Percentiles rank a stretch among this genome's conserved stretches.
These are phyloP conservation scores for Psittacula cyanocephala DNA, from an alignment of 2,113 vertebrate species.

Conservation along the genomic window DNA sequence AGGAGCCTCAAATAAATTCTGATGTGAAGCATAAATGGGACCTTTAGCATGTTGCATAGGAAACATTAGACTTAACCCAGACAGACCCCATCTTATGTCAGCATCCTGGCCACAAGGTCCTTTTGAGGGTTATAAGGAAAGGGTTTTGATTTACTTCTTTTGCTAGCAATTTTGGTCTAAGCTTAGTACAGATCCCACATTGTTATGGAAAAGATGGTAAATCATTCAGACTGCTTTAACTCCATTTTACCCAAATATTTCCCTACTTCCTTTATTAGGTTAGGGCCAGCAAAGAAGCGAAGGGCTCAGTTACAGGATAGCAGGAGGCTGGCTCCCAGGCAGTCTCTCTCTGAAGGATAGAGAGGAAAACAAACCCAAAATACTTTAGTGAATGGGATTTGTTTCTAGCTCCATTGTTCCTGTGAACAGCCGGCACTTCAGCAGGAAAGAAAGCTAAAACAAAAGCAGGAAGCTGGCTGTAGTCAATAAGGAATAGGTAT, in stretches of 20 bases:
- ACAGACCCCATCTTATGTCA: background rate
- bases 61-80: background rate
- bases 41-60: background rate
- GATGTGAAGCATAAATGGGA: background rate
- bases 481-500: slow-evolving; percentile 37
- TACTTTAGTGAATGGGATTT: background rate
- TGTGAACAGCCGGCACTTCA: background rate
- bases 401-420: slow-evolving; percentile 41
- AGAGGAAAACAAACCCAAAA: background rate
- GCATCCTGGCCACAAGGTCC: background rate
- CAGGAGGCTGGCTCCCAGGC: background rate
- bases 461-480: slow-evolving; percentile 56
- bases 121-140: background rate
- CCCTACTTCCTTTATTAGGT: background rate
- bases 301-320: background rate
- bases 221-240: background rate
- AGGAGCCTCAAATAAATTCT: background rate
- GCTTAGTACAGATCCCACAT: background rate
- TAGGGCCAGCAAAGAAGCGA: background rate
- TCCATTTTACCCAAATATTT: background rate
- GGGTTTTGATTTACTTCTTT: background rate
- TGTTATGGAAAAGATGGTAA: background rate
- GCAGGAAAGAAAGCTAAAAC: slow-evolving; percentile 55
- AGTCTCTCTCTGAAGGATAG: background rate
- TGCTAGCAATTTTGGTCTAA: background rate